Evolutionary conservation across 64 coral and sea anemone genomes (phyloP).

Genomic region (Anthopleura sola): DNA sequence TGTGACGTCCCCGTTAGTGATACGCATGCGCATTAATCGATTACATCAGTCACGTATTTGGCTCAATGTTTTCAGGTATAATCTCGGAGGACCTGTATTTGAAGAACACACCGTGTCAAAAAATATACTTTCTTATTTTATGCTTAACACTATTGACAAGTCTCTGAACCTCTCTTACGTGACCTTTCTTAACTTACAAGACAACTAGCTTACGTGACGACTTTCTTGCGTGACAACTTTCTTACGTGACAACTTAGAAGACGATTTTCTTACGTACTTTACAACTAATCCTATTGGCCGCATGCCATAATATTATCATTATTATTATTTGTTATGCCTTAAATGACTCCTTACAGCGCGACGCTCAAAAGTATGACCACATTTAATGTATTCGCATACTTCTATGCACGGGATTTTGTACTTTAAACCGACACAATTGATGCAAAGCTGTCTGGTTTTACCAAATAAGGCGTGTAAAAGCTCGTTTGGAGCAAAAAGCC

Average conservation of each 20-base stretch:
- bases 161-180: neutral
- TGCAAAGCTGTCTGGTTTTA: too few species aligned
- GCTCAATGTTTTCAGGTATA: neutral
- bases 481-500: too few species aligned
- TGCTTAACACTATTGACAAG: neutral
- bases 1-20: neutral
- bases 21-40: neutral
- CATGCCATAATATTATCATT: neutral
- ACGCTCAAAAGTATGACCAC: too few species aligned
- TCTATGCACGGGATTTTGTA: too few species aligned
- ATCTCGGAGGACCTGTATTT: neutral
- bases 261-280: neutral
- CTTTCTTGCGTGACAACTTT: neutral
- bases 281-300: neutral
- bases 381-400: too few species aligned
- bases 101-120: neutral
- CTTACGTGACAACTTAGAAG: neutral
- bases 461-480: too few species aligned
- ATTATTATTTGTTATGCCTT: too few species aligned
- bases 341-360: too few species aligned
- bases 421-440: too few species aligned
- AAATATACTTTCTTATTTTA: neutral
- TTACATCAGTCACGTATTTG: neutral
- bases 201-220: neutral
- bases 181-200: neutral